Evolutionary conservation across 1,140 invertebrate species (phyloP).

Genomic region (Cepaea nemoralis): DNA sequence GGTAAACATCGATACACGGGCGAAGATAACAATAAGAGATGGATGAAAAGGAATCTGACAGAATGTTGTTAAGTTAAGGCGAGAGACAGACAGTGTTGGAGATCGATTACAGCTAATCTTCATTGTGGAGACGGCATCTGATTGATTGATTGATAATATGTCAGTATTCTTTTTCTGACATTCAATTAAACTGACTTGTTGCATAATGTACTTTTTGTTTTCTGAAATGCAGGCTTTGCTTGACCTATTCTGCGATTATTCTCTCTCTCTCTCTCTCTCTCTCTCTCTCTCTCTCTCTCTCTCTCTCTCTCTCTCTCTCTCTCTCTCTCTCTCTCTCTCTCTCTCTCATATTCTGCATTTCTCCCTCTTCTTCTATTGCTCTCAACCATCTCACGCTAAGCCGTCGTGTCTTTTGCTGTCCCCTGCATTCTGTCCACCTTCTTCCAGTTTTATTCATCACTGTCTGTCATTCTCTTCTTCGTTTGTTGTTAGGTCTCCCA

Average conservation of each 20-base stretch:
- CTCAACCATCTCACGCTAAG: neutral
- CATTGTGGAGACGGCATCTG: too few relatives aligned
- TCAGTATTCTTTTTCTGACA: neutral
- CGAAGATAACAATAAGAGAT: too few relatives aligned
- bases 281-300: neutral
- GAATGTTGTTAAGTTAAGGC: too few relatives aligned
- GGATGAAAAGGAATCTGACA: too few relatives aligned
- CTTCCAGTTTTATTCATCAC: neutral
- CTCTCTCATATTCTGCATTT: neutral
- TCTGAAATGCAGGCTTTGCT: neutral
- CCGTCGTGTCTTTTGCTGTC: neutral
- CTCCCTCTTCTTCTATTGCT: neutral
- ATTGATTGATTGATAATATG: too few relatives aligned
- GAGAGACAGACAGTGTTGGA: too few relatives aligned
- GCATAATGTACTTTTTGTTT: neutral
- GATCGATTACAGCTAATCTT: too few relatives aligned
- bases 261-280: neutral
- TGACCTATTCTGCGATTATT: neutral
- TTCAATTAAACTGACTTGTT: neutral
- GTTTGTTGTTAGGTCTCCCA: too few relatives aligned
- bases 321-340: neutral
- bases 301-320: neutral
- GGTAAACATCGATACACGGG: too few relatives aligned
- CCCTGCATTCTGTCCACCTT: neutral
- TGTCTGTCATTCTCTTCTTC: neutral